These are phyloP conservation scores for Coenonympha arcania DNA, from an alignment of 2,888 invertebrate species.

Conservation along the genomic window DNA sequence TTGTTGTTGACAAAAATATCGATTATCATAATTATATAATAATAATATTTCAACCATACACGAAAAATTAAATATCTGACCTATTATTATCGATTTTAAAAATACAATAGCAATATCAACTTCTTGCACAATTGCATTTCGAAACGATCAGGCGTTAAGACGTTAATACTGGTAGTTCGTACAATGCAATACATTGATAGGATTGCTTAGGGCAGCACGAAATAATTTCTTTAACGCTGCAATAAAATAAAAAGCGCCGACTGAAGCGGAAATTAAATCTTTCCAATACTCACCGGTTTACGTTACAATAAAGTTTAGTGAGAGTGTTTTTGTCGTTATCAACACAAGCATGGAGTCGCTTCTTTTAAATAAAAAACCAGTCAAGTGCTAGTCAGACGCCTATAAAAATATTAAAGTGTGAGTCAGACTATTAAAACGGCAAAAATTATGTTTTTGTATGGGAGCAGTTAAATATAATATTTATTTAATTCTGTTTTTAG, in stretches of 20 bases:
- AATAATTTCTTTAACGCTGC: conserved; percentile 53
- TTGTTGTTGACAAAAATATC: no score
- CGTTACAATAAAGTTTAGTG: conserved; percentile 53
- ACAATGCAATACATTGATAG: conserved; percentile 25
- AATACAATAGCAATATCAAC: conserved; percentile 28
- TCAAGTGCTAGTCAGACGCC: no score
- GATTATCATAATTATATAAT: no score
- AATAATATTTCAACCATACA: background rate
- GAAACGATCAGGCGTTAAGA: conserved; percentile 44
- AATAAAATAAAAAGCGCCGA: conserved; percentile 66
- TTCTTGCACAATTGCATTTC: conserved; percentile 41
- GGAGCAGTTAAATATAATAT: background rate
- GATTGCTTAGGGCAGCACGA: conserved; percentile 28
- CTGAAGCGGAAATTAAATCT: conserved; percentile 57
- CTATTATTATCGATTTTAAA: conserved; percentile 6
- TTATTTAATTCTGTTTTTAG: no score
- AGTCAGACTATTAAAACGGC: no score
- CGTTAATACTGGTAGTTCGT: conserved; percentile 34
- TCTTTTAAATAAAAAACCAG: no score
- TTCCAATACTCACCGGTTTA: conserved; percentile 53
- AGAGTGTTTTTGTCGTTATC: conserved; percentile 42
- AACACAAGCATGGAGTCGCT: conserved; percentile 32
- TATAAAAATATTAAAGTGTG: no score
- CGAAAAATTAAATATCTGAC: background rate
- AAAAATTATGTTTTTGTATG: no score